Evolutionary conservation across 30 jellyfish, hydroid and myxozoan genomes (phyloP).

Genomic region (Hydractinia echinata): DNA sequence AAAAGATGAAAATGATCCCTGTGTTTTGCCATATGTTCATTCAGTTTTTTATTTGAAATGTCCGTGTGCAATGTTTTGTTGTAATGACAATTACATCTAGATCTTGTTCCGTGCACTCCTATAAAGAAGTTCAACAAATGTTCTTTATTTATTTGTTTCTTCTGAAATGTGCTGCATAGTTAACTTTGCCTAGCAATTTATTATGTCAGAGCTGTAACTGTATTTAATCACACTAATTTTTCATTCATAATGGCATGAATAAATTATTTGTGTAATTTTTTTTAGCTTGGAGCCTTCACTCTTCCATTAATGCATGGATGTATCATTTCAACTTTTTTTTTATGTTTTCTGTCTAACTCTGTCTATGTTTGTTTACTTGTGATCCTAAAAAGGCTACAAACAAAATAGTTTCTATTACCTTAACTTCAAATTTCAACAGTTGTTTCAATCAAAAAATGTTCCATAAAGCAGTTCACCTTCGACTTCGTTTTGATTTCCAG

Average conservation of each 20-base stretch:
- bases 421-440: constrained; percentile 36
- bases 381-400: background rate
- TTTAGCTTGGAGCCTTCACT: constrained; percentile 42
- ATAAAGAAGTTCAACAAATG: background rate
- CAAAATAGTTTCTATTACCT: constrained; percentile 6
- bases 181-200: too few relatives aligned
- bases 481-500: constrained; percentile 87
- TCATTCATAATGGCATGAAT: background rate
- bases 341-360: background rate
- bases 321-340: constrained; percentile 48
- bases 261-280: background rate
- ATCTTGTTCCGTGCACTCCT: background rate
- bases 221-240: too few relatives aligned
- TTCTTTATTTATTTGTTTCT: background rate
- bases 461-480: constrained; percentile 65
- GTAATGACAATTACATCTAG: background rate
- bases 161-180: background rate
- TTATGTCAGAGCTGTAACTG: too few relatives aligned
- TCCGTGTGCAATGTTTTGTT: background rate
- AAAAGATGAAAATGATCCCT: too few relatives aligned
- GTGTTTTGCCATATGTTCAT: too few relatives aligned
- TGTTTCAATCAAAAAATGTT: constrained; percentile 66
- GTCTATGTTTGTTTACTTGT: background rate
- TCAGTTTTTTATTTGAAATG: too few relatives aligned
- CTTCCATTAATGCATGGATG: constrained; percentile 91